These are phyloP conservation scores for Bombus superbus DNA, from an alignment of 1,140 invertebrate species.

Conservation along the genomic window DNA sequence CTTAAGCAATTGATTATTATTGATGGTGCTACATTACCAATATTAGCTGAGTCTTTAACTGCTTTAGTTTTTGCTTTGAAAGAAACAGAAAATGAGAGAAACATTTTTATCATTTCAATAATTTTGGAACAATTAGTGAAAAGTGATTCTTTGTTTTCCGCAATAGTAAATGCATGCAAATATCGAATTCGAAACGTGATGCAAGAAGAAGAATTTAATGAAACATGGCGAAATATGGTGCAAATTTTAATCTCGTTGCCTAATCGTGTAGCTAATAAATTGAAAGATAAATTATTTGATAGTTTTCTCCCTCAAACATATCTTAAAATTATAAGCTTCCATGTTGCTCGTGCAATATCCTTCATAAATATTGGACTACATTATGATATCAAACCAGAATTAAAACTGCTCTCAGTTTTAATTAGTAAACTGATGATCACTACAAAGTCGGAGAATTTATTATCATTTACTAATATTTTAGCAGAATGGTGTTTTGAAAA, in stretches of 20 bases:
- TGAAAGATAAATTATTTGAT: slow-evolving; percentile 83
- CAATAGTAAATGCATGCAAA: slow-evolving; percentile 78
- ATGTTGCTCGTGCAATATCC: slow-evolving; percentile 84
- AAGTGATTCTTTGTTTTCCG: slow-evolving; percentile 84
- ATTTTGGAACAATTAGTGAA: slow-evolving; percentile 83
- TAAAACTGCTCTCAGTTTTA: slow-evolving; percentile 82
- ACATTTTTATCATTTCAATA: slow-evolving; percentile 74
- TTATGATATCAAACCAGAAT: slow-evolving; percentile 77
- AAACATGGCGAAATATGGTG: slow-evolving; percentile 83
- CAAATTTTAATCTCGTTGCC: slow-evolving; percentile 87
- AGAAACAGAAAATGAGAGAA: slow-evolving; percentile 69
- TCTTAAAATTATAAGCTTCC: slow-evolving; percentile 84
- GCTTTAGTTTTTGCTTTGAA: slow-evolving; percentile 82
- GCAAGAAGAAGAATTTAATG: slow-evolving; percentile 66
- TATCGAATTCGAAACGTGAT: slow-evolving; percentile 36
- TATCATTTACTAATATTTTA: slow-evolving; percentile 81
- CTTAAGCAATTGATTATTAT: slow-evolving; percentile 81
- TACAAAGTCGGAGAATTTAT: slow-evolving; percentile 80
- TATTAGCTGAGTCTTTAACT: slow-evolving; percentile 82
- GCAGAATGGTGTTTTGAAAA: slow-evolving; percentile 71
- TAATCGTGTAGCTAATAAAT: slow-evolving; percentile 86
- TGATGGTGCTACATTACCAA: slow-evolving; percentile 80
- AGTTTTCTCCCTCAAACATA: slow-evolving; percentile 85
- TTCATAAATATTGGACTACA: slow-evolving; percentile 83
- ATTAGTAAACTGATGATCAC: slow-evolving; percentile 85